Evolutionary conservation across 2,888 invertebrate species (phyloP).

Genomic region (Pseudolycoriella hygida): DNA sequence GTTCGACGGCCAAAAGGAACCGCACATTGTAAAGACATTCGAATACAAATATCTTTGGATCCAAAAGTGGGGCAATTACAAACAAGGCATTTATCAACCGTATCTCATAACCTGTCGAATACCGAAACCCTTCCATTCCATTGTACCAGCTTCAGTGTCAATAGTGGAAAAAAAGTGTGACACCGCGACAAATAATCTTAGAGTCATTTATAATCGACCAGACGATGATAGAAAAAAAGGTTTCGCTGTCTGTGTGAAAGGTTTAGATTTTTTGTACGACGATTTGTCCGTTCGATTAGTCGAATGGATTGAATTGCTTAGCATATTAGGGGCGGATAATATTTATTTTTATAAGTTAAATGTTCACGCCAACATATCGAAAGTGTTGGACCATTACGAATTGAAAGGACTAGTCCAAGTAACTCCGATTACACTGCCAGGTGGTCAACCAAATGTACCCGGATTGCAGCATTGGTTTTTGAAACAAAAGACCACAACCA

Average conservation of each 20-base stretch:
- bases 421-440: constrained; percentile 68
- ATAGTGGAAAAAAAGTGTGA: constrained; percentile 73
- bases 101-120: constrained; percentile 79
- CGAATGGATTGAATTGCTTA: constrained; percentile 86
- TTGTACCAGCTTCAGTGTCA: constrained; percentile 68
- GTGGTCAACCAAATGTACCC: constrained; percentile 78
- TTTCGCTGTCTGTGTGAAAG: constrained; percentile 87
- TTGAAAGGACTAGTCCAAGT: constrained; percentile 49
- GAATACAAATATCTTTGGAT: constrained; percentile 93
- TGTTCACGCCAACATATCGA: constrained; percentile 83
- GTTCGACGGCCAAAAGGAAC: constrained; percentile 71
- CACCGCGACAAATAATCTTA: constrained; percentile 65
- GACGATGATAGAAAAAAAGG: constrained; percentile 43
- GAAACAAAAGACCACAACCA: constrained; percentile 80
- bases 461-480: constrained; percentile 78
- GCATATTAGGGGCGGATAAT: constrained; percentile 75
- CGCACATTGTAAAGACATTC: constrained; percentile 61
- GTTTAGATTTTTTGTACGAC: constrained; percentile 80
- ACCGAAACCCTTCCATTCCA: constrained; percentile 51
- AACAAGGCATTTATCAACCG: constrained; percentile 79
- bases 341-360: constrained; percentile 80
- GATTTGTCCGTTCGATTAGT: constrained; percentile 77
- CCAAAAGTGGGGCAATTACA: constrained; percentile 86
- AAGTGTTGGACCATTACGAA: constrained; percentile 49
- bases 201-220: constrained; percentile 66